These are phyloP conservation scores for Drosophila malerkotliana DNA, from an alignment of 1,140 invertebrate genomes.

Conservation along the genomic window DNA sequence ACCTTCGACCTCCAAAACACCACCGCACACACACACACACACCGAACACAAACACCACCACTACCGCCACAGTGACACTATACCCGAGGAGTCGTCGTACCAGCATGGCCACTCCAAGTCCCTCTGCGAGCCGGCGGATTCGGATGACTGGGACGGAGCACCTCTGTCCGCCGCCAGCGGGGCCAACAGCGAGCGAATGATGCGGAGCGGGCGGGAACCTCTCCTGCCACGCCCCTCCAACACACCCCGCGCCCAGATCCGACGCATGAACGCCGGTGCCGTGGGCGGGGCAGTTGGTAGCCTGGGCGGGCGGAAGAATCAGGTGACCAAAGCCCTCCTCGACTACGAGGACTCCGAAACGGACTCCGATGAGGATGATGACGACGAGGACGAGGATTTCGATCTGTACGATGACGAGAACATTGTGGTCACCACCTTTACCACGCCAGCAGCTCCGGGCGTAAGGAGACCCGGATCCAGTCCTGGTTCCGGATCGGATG, in stretches of 20 bases:
- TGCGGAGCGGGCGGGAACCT: constrained; percentile 67
- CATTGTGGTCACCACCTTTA: constrained; percentile 79
- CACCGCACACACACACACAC: constrained; percentile 21
- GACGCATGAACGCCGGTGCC: constrained; percentile 67
- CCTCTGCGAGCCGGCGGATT: constrained; percentile 72
- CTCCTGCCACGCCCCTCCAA: constrained; percentile 69
- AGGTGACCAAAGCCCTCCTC: constrained; percentile 75
- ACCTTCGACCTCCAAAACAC: constrained; percentile 31
- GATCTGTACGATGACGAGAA: constrained; percentile 83
- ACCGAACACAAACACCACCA: constrained; percentile 31
- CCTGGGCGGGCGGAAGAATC: constrained; percentile 59
- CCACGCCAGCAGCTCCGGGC: constrained; percentile 53
- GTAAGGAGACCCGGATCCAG: constrained; percentile 45
- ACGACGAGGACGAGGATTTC: constrained; percentile 81
- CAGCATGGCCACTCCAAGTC: constrained; percentile 80
- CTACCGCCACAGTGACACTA: constrained; percentile 77
- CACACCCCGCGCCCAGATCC: constrained; percentile 76
- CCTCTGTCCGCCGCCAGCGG: constrained; percentile 45
- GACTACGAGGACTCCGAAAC: constrained; percentile 71
- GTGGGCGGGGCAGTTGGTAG: constrained; percentile 54
- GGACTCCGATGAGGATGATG: constrained; percentile 76
- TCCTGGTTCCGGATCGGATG: constrained; percentile 29
- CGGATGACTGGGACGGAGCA: constrained; percentile 76
- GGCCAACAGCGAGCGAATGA: constrained; percentile 55
- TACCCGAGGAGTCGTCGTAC: constrained; percentile 81